Evolutionary conservation across 2,888 invertebrate genomes (phyloP), one percentile per base, ranked within the genome.

Genomic region (Chloroclystis v-ata): DNA sequence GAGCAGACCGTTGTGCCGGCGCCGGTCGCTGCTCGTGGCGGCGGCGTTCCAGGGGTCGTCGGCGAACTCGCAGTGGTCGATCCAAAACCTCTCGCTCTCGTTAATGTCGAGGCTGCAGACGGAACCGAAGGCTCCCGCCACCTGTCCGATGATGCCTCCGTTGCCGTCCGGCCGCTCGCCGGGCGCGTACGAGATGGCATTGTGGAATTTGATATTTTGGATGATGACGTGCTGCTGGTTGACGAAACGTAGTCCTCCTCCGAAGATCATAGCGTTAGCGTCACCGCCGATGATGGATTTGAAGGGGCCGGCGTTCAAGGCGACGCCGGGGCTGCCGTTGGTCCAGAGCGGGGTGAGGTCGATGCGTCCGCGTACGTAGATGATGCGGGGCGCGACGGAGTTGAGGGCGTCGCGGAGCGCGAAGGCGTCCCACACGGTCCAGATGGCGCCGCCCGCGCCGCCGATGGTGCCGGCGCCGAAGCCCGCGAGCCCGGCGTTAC

Each of bases 1-100:
- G 11, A 57, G 16, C 24, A 48, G 32, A 26, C 57, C 55, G 28
- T 57, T 53, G 40, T 57, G 57, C 32, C 57, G 47, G n/a, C 55
- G 52, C 12, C 2, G 11, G 13, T 24, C 24, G 0, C 10, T 45
- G 1, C 43, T 28, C 0, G 11, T 13, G 5, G 1, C 6, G 13
- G 6, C n/a, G n/a, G 44, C 6, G 13, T 37, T 35, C 55, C 57
- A 57, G 1, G 53, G 55, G 12, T 57, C 57, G 8, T 57, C 55
- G 12, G 55, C 39, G 6, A 57, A 52, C 24, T 57, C 55, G 13
- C 52, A 52, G 26, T 50, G 52, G 32, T 53, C 26, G 16, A 51
- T n/a, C 48, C 43, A 49, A 7, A 49, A 12, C 9, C 14, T 6
- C 26, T 47, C 37, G n/a, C 37, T 33, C 2, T 12, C 8, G 10